phyloP scores from a whole-genome alignment of 2,797 vertebrate genomes.

The Sandelia bainsii region DNA sequence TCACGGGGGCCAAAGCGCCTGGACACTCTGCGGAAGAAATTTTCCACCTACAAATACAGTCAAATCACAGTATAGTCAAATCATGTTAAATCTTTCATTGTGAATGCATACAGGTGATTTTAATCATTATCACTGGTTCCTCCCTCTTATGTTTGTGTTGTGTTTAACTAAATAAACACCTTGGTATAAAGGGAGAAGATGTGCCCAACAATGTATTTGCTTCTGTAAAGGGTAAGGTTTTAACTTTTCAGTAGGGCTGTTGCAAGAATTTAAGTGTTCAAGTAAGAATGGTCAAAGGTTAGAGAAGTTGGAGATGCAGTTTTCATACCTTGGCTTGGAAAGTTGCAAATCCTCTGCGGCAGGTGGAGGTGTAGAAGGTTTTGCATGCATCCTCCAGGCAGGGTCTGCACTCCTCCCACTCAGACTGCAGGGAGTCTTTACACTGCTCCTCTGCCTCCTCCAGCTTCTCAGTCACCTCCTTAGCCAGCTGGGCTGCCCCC shows the following conservation, averaged over 20 bases:
- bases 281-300: neutral
- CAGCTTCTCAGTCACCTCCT: conserved; percentile 90
- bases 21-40: conserved; percentile 88
- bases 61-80: too few species aligned
- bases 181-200: neutral
- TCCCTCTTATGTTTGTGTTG: too few species aligned
- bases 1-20: conserved; percentile 79
- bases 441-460: conserved; percentile 90
- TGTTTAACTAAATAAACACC: too few species aligned
- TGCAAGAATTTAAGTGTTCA: neutral
- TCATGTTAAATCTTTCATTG: too few species aligned
- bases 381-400: conserved; percentile 91
- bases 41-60: conserved; percentile 82
- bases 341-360: conserved; percentile 82
- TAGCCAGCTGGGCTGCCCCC: conserved; percentile 87
- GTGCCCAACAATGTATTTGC: neutral
- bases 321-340: conserved; percentile 85
- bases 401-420: conserved; percentile 89
- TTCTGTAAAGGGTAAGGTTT: neutral
- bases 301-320: neutral
- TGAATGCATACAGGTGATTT: too few species aligned
- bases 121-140: too few species aligned
- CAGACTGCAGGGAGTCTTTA: conserved; percentile 83
- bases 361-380: conserved; percentile 87
- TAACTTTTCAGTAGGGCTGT: neutral